Percentiles rank a stretch among this genome's conserved stretches.
phyloP scores from a whole-genome alignment of 2,888 invertebrate genomes.

The Cryptocheilus praepositus region DNA sequence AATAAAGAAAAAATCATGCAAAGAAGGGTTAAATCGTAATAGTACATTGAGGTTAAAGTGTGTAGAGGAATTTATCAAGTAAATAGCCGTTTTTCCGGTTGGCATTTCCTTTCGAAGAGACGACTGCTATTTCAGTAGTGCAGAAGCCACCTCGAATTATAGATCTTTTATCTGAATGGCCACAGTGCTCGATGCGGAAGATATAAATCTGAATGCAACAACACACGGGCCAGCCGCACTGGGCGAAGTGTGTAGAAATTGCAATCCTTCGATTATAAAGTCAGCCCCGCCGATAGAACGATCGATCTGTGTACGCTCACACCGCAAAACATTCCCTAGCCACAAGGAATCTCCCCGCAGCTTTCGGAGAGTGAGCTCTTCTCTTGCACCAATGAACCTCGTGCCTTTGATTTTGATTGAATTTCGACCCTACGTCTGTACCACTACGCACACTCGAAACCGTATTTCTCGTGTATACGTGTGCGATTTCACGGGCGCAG shows the following conservation, averaged over 20 bases:
- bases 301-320: slow-evolving; percentile 41
- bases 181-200: no score
- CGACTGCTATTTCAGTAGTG: no score
- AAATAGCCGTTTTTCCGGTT: no score
- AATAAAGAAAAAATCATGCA: no score
- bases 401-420: slow-evolving; percentile 56
- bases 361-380: slow-evolving; percentile 27
- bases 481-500: slow-evolving; percentile 8
- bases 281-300: slow-evolving; percentile 44
- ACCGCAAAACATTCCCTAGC: slow-evolving; percentile 47
- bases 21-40: no score
- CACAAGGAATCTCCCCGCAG: slow-evolving; percentile 41
- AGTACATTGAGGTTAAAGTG: no score
- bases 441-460: slow-evolving; percentile 14
- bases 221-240: slow-evolving; percentile 39
- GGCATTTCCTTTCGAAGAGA: no score
- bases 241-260: slow-evolving; percentile 52
- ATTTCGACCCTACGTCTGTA: slow-evolving; percentile 41
- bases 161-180: no score
- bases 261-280: slow-evolving; percentile 57
- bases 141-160: no score
- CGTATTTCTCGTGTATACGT: slow-evolving; percentile 12
- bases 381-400: slow-evolving; percentile 51
- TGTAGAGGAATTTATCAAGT: no score
- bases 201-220: no score